These are phyloP conservation scores for Melinaea marsaeus DNA, from an alignment of 2,888 invertebrate genomes.

Conservation along the genomic window DNA sequence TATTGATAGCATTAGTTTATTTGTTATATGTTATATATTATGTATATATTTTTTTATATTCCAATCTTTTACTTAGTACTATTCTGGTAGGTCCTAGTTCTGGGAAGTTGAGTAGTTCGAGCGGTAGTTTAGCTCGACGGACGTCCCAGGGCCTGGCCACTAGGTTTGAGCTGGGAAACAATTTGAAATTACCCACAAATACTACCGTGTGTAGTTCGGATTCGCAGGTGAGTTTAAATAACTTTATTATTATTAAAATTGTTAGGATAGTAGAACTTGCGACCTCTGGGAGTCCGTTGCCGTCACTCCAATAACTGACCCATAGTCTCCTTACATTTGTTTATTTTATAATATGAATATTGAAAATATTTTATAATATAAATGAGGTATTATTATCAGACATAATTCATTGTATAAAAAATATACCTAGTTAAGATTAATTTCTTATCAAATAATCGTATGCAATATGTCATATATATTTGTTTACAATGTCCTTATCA, in stretches of 20 bases:
- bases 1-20: background rate
- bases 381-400: background rate
- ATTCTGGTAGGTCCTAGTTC: conserved; percentile 54
- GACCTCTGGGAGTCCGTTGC: too few relatives aligned
- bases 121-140: conserved; percentile 78
- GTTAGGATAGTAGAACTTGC: too few relatives aligned
- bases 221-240: conserved; percentile 66
- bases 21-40: background rate
- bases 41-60: background rate
- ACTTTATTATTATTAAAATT: background rate
- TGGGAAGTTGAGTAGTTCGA: conserved; percentile 66
- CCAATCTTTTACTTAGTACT: conserved; percentile 23
- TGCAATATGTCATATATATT: conserved; percentile 13
- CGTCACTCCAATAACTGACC: too few relatives aligned
- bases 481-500: conserved; percentile 43
- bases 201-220: conserved; percentile 52
- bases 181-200: conserved; percentile 51
- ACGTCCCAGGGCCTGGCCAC: conserved; percentile 77
- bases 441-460: background rate
- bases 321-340: too few relatives aligned
- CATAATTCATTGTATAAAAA: too few relatives aligned
- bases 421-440: too few relatives aligned
- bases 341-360: too few relatives aligned
- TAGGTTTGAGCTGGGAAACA: conserved; percentile 59
- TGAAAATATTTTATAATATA: too few relatives aligned